Evolutionary conservation across 1,140 invertebrate genomes (phyloP).

Genomic region (Brachionus rubens): DNA sequence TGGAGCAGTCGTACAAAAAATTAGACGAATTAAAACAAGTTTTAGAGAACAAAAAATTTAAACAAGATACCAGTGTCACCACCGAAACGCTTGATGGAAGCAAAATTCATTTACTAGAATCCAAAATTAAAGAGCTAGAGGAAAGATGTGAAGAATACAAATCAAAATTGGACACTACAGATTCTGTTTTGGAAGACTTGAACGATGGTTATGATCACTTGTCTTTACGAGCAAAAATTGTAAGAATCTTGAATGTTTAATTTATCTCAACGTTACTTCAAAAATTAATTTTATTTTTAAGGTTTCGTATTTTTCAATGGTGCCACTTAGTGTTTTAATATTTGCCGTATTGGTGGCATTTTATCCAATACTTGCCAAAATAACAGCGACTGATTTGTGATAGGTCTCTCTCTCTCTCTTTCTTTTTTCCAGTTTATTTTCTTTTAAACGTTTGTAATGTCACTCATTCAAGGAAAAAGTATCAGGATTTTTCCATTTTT

Average conservation of each 20-base stretch:
- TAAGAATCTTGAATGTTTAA: too few relatives aligned
- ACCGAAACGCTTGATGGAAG: background rate
- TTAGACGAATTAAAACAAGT: background rate
- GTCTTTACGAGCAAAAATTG: conserved; percentile 38
- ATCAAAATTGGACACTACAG: conserved; percentile 23
- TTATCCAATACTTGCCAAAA: conserved; percentile 33
- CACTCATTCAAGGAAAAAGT: background rate
- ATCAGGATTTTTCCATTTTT: background rate
- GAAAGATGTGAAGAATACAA: conserved; percentile 14
- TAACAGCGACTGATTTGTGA: conserved; percentile 29
- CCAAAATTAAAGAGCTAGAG: background rate
- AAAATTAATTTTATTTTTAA: background rate
- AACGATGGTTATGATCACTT: conserved; percentile 24
- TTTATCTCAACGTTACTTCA: too few relatives aligned
- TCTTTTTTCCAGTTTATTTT: too few relatives aligned
- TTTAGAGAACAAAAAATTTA: background rate
- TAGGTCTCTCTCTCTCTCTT: background rate
- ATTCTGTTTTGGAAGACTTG: conserved; percentile 15
- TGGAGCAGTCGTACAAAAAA: background rate
- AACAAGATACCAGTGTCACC: background rate
- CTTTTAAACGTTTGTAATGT: background rate
- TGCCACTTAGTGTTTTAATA: conserved; percentile 21
- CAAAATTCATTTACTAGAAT: background rate
- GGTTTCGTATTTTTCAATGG: conserved; percentile 43
- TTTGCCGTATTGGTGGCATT: conserved; percentile 36